Evolutionary conservation across 2,797 vertebrate genomes (phyloP), one percentile per base, ranked within the genome.

Genomic region (Gadopsis marmoratus): DNA sequence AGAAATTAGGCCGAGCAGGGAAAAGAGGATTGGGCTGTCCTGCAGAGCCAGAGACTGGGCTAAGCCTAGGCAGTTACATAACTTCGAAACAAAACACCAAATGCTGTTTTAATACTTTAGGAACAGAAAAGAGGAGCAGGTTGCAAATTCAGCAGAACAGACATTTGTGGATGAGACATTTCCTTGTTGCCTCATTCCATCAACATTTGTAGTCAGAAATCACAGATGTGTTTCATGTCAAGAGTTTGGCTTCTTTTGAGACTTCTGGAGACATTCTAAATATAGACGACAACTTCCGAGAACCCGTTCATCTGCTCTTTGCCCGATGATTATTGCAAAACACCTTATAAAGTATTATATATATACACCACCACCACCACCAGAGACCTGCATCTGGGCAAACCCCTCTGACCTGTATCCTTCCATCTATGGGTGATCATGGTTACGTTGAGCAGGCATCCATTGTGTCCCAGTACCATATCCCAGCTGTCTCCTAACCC

Each of bases 1-100:
- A 81, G 70, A 92, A 95, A 94, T 88, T 89, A 91, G 93, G 95
- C 91, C 93, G 73, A 89, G 86, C 81, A 70, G 13, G 63, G 84
- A 79, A 89, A 88, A 93, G 88, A 91, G 88, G 93, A 93, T 92
- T 89, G 87, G 19, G 88, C 69, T 70, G 83, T 83, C 59, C 70
- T 61, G 79, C 79, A 73, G 78, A 86, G 79, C 77, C 76, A 76
- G 47, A 85, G 82, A 82, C 86, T 58, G 59, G 81, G 88, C 71
- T 47, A 73, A 71, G 66, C 78, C 64, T 58, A 10, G 5, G 21
- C 2, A 0, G 75, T 95, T 95, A 90, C 79, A 70, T 90, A 95
- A 95, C 74, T 58, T 64, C 4, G 21, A 53, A 59, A 77, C 64
- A 58, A 90, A 88, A 88, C 79, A 81, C 55, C 61, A 64, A 87